phyloP scores from a whole-genome alignment of 2,113 vertebrate genomes.

The Oceanites oceanicus region DNA sequence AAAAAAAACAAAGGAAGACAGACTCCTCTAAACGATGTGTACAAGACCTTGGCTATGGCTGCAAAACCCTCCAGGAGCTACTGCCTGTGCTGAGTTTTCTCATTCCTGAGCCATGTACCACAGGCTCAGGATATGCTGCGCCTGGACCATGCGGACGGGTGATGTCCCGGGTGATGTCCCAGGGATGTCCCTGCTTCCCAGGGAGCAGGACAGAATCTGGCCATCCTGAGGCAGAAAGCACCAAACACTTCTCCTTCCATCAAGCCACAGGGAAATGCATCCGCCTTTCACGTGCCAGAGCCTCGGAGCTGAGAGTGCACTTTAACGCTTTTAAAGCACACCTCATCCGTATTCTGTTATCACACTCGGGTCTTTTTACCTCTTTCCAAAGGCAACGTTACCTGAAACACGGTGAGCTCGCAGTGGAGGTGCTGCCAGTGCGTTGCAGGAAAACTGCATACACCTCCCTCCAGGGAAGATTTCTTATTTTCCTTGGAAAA shows the following conservation, averaged over 20 bases:
- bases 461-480: neutral
- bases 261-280: fast-evolving
- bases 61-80: neutral
- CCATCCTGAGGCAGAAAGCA: neutral
- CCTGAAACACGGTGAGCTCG: fast-evolving
- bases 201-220: neutral
- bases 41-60: neutral
- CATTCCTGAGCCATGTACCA: fast-evolving
- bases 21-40: neutral
- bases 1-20: neutral
- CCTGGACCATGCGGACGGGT: fast-evolving
- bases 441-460: fast-evolving
- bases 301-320: fast-evolving
- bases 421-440: neutral
- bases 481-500: neutral
- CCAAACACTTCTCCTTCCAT: neutral
- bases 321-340: fast-evolving
- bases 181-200: neutral
- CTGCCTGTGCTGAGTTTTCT: neutral
- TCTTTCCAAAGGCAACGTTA: neutral
- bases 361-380: fast-evolving
- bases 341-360: fast-evolving
- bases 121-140: fast-evolving
- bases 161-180: neutral
- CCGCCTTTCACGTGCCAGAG: fast-evolving